A percentile compares a stretch with the other conserved stretches of the same genome.
These are phyloP conservation scores for Cheumatopsyche charites DNA, from an alignment of 1,140 invertebrate species.

Conservation along the genomic window DNA sequence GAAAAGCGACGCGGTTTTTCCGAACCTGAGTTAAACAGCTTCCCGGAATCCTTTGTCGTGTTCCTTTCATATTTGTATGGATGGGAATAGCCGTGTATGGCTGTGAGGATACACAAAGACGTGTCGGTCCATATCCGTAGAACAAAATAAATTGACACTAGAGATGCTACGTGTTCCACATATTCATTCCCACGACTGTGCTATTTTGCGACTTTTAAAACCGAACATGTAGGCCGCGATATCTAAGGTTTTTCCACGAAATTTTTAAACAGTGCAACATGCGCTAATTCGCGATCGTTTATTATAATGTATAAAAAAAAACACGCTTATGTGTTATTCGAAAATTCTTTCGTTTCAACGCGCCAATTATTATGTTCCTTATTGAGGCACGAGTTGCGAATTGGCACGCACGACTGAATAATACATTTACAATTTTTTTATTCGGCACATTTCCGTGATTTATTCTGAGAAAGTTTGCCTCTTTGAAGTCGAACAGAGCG, in stretches of 20 bases:
- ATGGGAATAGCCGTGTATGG: slow-evolving; percentile 3
- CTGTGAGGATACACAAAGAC: neutral
- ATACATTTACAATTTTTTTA: too few relatives aligned
- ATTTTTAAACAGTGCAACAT: too few relatives aligned
- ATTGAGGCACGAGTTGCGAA: too few relatives aligned
- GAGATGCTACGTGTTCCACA: slow-evolving; percentile 28
- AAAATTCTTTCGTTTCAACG: slow-evolving; percentile 5
- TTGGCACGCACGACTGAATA: too few relatives aligned
- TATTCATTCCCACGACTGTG: slow-evolving; percentile 23
- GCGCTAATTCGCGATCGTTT: too few relatives aligned
- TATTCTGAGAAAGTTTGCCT: too few relatives aligned
- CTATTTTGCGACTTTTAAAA: slow-evolving; percentile 23
- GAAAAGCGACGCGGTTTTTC: neutral
- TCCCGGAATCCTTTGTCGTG: slow-evolving; percentile 1
- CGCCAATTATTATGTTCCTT: too few relatives aligned
- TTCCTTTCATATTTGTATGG: slow-evolving; percentile 17
- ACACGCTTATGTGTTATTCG: neutral
- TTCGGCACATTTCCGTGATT: too few relatives aligned
- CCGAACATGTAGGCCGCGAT: neutral
- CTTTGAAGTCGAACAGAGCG: too few relatives aligned
- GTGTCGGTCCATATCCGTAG: slow-evolving; percentile 5
- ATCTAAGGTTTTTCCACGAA: too few relatives aligned
- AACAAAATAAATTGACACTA: slow-evolving; percentile 42
- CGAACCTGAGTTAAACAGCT: slow-evolving; percentile 2
- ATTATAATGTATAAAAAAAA: too few relatives aligned